Conservation (phyloP, 2,797 vertebrate genomes). For the Pangasius sanitwongsei region DNA sequence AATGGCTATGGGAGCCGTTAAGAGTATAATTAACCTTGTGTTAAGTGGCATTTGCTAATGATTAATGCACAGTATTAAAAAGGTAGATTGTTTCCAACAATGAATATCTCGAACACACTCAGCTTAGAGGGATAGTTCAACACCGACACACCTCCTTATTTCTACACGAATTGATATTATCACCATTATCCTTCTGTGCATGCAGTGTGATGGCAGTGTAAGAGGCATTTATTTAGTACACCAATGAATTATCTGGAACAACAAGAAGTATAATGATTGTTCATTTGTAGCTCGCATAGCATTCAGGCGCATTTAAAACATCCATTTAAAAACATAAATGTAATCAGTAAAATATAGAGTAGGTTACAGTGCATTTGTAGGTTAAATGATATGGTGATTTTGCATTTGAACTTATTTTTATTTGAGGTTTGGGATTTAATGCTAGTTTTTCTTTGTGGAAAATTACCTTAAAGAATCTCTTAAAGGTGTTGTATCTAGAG, state of each 20-base stretch:
- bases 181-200: slow-evolving; percentile 9
- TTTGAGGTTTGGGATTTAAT: background rate
- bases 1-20: slow-evolving; percentile 63
- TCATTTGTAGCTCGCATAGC: background rate
- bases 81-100: slow-evolving; percentile 63
- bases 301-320: background rate
- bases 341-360: background rate
- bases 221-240: slow-evolving; percentile 5
- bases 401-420: background rate
- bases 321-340: background rate
- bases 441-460: background rate
- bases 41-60: slow-evolving; percentile 65
- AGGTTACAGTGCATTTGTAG: background rate
- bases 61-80: slow-evolving; percentile 61
- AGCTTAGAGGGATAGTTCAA: slow-evolving; percentile 53
- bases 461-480: background rate
- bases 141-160: slow-evolving; percentile 23
- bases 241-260: slow-evolving; percentile 6
- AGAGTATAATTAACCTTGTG: slow-evolving; percentile 65
- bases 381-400: background rate
- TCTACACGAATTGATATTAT: slow-evolving; percentile 35
- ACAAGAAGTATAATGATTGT: background rate
- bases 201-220: background rate
- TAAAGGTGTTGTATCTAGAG: background rate
- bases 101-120: slow-evolving; percentile 55